Conservation (phyloP, 2,888 invertebrate genomes). For the Erebia aethiops region DNA sequence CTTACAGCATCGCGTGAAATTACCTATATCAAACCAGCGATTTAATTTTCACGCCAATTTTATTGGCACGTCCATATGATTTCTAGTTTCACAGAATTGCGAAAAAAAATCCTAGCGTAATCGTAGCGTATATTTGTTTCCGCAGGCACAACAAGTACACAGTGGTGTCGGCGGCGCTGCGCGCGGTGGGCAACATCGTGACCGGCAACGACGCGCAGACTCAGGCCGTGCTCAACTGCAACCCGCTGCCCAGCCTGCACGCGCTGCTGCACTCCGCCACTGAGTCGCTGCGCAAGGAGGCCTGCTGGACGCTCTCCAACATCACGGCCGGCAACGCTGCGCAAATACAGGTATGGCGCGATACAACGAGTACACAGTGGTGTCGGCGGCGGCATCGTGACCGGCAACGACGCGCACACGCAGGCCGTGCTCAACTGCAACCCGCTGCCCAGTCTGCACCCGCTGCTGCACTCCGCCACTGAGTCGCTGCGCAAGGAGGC, state of each 20-base stretch:
- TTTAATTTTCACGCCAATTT: no score
- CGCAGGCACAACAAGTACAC: slow-evolving; percentile 90
- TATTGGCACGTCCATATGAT: no score
- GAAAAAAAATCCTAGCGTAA: no score
- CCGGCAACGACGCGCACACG: slow-evolving; percentile 72
- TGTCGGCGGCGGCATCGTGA: no score
- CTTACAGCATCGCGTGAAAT: no score
- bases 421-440: slow-evolving; percentile 95
- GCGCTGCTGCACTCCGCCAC: slow-evolving; percentile 87
- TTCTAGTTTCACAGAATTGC: no score
- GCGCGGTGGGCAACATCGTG: slow-evolving; percentile 99
- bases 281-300: slow-evolving; percentile 96
- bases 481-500: no score
- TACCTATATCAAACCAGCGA: no score
- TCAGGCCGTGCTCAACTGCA: slow-evolving; percentile 96
- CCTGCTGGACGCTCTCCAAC: slow-evolving; percentile 98
- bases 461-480: no score
- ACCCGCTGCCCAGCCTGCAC: slow-evolving; percentile 92
- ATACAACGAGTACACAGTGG: no score
- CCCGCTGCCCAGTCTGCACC: no score
- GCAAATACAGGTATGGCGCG: slow-evolving; percentile 90
- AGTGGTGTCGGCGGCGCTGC: slow-evolving; percentile 94
- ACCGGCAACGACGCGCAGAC: slow-evolving; percentile 98
- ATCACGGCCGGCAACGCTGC: slow-evolving; percentile 97
- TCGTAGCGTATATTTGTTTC: neutral